These are phyloP conservation scores for Pocillopora damicornis DNA, from an alignment of 64 coral and sea anemone species.

Conservation along the genomic window DNA sequence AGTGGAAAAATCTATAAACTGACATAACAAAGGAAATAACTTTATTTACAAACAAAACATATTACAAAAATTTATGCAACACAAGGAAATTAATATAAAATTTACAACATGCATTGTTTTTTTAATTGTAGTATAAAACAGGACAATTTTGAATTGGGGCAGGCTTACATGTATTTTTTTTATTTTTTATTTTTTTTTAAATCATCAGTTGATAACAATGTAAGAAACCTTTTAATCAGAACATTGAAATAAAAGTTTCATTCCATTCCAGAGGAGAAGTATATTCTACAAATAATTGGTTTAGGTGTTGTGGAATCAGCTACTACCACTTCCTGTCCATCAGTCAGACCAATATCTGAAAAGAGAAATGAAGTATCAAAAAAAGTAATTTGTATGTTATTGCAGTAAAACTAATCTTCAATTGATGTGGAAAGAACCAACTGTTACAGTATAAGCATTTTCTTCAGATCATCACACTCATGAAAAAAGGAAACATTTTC, in stretches of 20 bases:
- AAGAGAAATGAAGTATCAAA: not conserved
- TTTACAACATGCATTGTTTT: too few species aligned
- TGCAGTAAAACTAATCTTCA: not conserved
- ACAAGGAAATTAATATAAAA: too few species aligned
- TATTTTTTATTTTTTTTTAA: too few species aligned
- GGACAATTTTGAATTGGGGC: too few species aligned
- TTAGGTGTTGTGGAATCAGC: conserved; percentile 93
- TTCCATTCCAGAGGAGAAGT: conserved; percentile 70
- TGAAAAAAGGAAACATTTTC: too few species aligned
- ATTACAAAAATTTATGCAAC: not conserved
- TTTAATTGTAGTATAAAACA: too few species aligned
- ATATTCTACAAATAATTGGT: conserved; percentile 72
- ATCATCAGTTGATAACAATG: too few species aligned
- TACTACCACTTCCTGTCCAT: conserved; percentile 89
- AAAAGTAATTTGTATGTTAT: not conserved
- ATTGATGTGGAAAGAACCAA: too few species aligned
- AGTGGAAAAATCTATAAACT: too few species aligned
- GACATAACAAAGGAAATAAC: not conserved
- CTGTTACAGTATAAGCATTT: too few species aligned
- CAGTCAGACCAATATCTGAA: conserved; percentile 74
- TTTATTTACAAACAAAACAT: not conserved
- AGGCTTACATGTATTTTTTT: too few species aligned
- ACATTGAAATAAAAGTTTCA: not conserved
- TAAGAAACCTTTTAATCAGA: not conserved
- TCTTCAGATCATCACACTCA: too few species aligned